Evolutionary conservation across 2,797 vertebrate genomes (phyloP).

Genomic region (Bradypodion pumilum): DNA sequence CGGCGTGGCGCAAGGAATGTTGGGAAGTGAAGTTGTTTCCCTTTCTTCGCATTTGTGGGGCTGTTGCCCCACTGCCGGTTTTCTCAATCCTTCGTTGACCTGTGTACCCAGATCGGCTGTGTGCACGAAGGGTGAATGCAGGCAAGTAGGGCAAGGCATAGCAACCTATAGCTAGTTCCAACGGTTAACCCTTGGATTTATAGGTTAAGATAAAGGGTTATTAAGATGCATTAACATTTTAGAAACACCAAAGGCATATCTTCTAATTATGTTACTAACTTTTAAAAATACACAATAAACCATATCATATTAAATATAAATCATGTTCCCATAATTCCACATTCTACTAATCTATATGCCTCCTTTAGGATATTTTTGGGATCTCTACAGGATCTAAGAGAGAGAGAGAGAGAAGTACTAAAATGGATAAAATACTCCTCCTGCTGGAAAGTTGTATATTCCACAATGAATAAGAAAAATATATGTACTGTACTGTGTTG

Average conservation of each 20-base stretch:
- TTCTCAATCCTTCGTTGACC: no score
- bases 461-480: not conserved
- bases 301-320: not conserved
- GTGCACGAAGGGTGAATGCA: no score
- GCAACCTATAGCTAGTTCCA: no score
- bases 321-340: not conserved
- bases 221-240: not conserved
- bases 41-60: no score
- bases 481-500: not conserved
- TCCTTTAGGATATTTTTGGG: not conserved
- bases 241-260: not conserved
- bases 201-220: no score
- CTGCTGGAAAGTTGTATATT: slow-evolving; percentile 27
- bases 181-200: no score
- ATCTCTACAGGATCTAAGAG: not conserved
- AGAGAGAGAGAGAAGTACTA: not conserved
- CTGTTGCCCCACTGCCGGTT: no score
- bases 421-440: not conserved
- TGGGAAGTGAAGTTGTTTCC: no score
- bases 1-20: no score
- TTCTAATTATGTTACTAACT: not conserved
- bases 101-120: no score
- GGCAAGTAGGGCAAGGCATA: no score
- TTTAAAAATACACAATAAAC: no score
- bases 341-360: not conserved